phyloP scores from a whole-genome alignment of 2,888 invertebrate genomes.

The Galerucella pusilla region DNA sequence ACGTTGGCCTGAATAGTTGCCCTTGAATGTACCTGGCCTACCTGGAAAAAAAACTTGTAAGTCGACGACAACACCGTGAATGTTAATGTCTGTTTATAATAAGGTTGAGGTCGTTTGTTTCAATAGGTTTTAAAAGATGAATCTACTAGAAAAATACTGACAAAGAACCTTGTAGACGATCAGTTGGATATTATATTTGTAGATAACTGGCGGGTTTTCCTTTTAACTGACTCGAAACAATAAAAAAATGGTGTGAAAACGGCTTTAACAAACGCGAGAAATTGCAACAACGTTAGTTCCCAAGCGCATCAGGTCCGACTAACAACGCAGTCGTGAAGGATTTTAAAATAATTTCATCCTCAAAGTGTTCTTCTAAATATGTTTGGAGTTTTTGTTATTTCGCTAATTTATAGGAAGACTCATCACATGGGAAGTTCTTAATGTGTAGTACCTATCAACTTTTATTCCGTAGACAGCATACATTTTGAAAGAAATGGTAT shows the following conservation, averaged over 20 bases:
- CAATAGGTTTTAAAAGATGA: slow-evolving; percentile 19
- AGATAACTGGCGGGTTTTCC: not conserved
- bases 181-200: not conserved
- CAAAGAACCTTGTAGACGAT: slow-evolving; percentile 14
- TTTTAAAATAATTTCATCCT: not conserved
- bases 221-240: not conserved
- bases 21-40: slow-evolving; percentile 42
- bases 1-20: slow-evolving; percentile 41
- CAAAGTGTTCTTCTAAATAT: not conserved
- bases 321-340: not conserved
- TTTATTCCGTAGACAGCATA: not conserved
- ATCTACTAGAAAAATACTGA: slow-evolving; percentile 10
- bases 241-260: not conserved
- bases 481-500: not conserved
- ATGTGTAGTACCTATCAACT: not conserved
- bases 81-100: slow-evolving; percentile 39
- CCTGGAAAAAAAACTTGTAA: slow-evolving; percentile 38
- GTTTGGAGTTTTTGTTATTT: not conserved
- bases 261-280: not conserved
- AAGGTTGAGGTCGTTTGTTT: slow-evolving; percentile 41
- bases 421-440: not conserved
- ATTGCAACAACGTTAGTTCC: not conserved
- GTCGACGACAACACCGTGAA: slow-evolving; percentile 37
- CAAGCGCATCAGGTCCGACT: not conserved
- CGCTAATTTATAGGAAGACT: not conserved